phyloP scores from a whole-genome alignment of 2,888 invertebrate genomes.

The Seladonia tumulorum region DNA sequence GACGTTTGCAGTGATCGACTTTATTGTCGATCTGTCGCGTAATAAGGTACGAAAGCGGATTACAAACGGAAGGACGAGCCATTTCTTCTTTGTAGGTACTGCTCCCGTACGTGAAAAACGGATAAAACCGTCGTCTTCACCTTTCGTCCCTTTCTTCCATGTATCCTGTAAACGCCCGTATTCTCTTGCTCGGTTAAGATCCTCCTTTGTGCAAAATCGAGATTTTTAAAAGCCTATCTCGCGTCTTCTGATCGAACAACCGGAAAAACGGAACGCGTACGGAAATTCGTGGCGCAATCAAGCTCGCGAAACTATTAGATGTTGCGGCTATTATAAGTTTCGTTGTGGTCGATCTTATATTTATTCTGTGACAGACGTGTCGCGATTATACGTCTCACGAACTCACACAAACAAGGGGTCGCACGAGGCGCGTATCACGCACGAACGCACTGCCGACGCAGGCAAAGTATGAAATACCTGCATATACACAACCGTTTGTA shows the following conservation, averaged over 20 bases:
- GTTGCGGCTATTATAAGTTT: conserved; percentile 48
- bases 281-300: conserved; percentile 39
- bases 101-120: conserved; percentile 45
- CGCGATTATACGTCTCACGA: conserved; percentile 45
- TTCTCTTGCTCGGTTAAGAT: conserved; percentile 35
- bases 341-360: conserved; percentile 56
- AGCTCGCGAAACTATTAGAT: conserved; percentile 35
- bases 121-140: conserved; percentile 58
- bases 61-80: conserved; percentile 85
- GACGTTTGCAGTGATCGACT: conserved; percentile 86
- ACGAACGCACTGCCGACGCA: conserved; percentile 52
- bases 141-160: conserved; percentile 75
- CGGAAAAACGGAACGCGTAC: conserved; percentile 4
- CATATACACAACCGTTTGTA: conserved; percentile 37
- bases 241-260: conserved; percentile 4
- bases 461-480: conserved; percentile 17
- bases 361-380: conserved; percentile 61
- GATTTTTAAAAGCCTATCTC: conserved; percentile 11
- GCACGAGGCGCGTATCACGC: conserved; percentile 49
- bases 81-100: conserved; percentile 72
- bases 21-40: conserved; percentile 88
- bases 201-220: neutral
- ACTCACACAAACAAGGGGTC: conserved; percentile 40
- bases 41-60: conserved; percentile 87
- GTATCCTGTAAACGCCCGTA: conserved; percentile 52